Evolutionary conservation across 2,113 vertebrate species (phyloP).

Genomic region (Mobula birostris): DNA sequence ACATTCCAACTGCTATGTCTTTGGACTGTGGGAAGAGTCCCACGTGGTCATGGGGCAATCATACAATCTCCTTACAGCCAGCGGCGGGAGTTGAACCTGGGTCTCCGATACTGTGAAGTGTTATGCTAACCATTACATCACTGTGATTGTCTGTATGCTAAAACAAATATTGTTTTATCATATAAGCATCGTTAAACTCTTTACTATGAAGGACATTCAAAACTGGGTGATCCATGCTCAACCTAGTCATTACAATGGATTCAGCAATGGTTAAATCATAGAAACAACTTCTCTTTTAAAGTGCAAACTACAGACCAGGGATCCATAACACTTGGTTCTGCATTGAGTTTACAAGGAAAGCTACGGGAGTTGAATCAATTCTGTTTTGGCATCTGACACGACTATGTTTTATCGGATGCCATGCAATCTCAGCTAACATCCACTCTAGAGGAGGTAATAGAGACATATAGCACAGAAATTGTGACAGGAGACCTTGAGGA

Average conservation of each 20-base stretch:
- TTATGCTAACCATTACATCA: no score
- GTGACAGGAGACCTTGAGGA: no score
- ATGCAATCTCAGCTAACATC: no score
- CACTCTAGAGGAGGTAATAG: no score
- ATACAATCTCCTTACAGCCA: no score
- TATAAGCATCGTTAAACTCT: not conserved
- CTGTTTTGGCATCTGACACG: not conserved
- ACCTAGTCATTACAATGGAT: not conserved
- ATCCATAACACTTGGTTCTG: not conserved
- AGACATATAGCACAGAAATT: not conserved
- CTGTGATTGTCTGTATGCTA: not conserved
- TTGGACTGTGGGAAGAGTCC: no score
- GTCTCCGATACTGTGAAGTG: no score
- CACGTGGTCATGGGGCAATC: no score
- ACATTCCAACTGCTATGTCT: no score
- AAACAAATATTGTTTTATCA: not conserved
- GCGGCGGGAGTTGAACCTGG: no score
- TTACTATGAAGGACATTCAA: not conserved
- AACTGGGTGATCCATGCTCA: not conserved
- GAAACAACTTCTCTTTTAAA: not conserved
- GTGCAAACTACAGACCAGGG: not conserved
- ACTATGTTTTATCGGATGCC: no score
- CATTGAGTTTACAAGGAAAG: not conserved
- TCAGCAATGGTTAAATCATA: not conserved
- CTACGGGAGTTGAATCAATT: not conserved